phyloP scores from a whole-genome alignment of 2,888 invertebrate genomes.

The Sylvicola cinctus region DNA sequence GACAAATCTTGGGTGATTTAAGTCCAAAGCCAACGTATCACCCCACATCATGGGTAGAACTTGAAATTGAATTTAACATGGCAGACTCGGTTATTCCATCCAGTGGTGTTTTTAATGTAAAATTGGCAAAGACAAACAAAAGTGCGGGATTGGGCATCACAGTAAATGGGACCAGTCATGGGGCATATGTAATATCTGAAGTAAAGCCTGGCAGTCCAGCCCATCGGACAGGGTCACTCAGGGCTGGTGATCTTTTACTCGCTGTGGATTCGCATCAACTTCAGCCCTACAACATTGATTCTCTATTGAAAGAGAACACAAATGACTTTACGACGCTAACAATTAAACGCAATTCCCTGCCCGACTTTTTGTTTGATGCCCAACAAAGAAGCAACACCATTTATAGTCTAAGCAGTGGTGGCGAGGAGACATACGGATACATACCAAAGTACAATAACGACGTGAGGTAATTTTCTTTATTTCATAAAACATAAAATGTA shows the following conservation, averaged over 20 bases:
- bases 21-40: constrained; percentile 25
- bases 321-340: constrained; percentile 23
- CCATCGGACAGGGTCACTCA: constrained; percentile 70
- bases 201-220: constrained; percentile 80
- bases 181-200: constrained; percentile 62
- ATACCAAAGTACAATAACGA: too few relatives aligned
- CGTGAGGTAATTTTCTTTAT: not conserved
- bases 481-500: not conserved
- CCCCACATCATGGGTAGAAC: constrained; percentile 42
- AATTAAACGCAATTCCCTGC: constrained; percentile 22
- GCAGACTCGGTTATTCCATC: constrained; percentile 80
- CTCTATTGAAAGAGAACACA: constrained; percentile 20
- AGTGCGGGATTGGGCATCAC: constrained; percentile 66
- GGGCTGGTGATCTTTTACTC: constrained; percentile 67
- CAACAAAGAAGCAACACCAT: constrained; percentile 20
- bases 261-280: constrained; percentile 72
- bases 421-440: constrained; percentile 6
- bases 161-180: constrained; percentile 43
- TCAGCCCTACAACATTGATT: constrained; percentile 27
- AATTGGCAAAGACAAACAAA: constrained; percentile 50
- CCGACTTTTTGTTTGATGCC: constrained; percentile 22
- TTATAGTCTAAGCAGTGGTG: constrained; percentile 11
- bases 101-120: constrained; percentile 78
- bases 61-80: constrained; percentile 78
- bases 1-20: constrained; percentile 23